Evolutionary conservation across 64 coral and sea anemone species (phyloP).

Genomic region (Porites lutea): DNA sequence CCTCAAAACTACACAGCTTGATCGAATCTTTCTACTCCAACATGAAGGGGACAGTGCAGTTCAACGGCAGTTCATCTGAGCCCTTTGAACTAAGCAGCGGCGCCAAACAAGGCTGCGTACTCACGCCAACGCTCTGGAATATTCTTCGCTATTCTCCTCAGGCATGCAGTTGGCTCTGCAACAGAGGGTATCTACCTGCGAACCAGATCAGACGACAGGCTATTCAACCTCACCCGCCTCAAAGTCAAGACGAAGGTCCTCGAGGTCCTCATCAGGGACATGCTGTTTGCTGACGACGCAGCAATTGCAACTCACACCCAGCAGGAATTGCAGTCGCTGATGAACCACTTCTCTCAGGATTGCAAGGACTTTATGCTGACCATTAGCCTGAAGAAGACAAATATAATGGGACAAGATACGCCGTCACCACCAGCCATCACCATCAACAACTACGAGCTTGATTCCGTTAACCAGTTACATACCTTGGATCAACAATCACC

Average conservation of each 20-base stretch:
- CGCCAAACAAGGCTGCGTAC: constrained; percentile 36
- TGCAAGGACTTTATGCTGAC: too few species aligned
- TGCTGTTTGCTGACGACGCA: constrained; percentile 28
- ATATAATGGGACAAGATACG: too few species aligned
- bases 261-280: neutral
- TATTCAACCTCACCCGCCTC: constrained; percentile 7
- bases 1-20: neutral
- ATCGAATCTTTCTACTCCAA: neutral
- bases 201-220: neutral
- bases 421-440: too few species aligned
- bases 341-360: too few species aligned
- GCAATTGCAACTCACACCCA: neutral
- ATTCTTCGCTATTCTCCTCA: neutral
- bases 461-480: constrained; percentile 16
- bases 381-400: too few species aligned
- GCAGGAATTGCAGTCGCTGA: neutral
- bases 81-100: neutral
- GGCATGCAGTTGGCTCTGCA: neutral
- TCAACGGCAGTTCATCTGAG: neutral
- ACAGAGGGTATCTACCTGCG: neutral
- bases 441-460: neutral
- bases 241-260: neutral
- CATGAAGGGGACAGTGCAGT: constrained; percentile 18
- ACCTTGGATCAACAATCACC: constrained; percentile 29
- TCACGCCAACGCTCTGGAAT: constrained; percentile 22